These are phyloP conservation scores for Argentina silus DNA, from an alignment of 2,797 vertebrate genomes.

Conservation along the genomic window DNA sequence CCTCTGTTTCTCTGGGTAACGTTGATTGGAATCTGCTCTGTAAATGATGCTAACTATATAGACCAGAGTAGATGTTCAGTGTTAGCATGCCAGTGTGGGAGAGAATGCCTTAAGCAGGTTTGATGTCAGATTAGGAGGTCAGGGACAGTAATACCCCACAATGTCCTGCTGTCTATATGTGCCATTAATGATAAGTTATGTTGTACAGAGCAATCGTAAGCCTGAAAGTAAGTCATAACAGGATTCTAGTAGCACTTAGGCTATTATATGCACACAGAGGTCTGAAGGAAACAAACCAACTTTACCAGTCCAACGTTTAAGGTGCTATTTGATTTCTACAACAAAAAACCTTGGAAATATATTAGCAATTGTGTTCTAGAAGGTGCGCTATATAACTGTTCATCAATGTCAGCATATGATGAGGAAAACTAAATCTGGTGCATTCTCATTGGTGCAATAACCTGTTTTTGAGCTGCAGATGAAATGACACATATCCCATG, in stretches of 20 bases:
- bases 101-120: conserved; percentile 18
- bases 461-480: conserved; percentile 16
- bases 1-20: conserved; percentile 43
- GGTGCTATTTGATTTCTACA: conserved; percentile 80
- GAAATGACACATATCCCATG: conserved; percentile 12
- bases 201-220: conserved; percentile 42
- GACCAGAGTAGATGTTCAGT: conserved; percentile 20
- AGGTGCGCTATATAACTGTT: conserved; percentile 50
- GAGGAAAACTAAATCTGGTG: conserved; percentile 1
- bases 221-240: conserved; percentile 39
- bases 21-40: conserved; percentile 2
- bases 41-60: background rate
- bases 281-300: conserved; percentile 54
- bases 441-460: background rate
- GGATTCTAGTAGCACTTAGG: conserved; percentile 50
- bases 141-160: background rate
- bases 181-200: conserved; percentile 46
- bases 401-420: conserved; percentile 36
- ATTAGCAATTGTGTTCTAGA: conserved; percentile 28
- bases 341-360: conserved; percentile 60
- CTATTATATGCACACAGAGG: conserved; percentile 57
- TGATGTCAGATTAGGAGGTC: conserved; percentile 13
- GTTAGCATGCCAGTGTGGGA: conserved; percentile 8
- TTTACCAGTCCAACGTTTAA: conserved; percentile 71
- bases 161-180: conserved; percentile 35